Evolutionary conservation across 2,888 invertebrate genomes (phyloP), one percentile per base, ranked within the genome.

Genomic region (Conops quadrifasciatus): DNA sequence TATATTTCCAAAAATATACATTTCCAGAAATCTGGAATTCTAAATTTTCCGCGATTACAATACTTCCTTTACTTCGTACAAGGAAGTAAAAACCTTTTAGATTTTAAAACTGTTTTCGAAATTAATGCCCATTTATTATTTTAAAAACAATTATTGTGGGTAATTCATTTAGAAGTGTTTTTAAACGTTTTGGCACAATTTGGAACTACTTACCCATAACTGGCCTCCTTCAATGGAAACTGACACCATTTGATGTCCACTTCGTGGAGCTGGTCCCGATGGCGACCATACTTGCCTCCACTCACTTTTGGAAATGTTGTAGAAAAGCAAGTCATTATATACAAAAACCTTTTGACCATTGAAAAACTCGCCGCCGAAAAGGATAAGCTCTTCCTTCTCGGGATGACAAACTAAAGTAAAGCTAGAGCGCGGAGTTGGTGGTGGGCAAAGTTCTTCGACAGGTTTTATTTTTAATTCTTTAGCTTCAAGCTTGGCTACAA

Each of bases 281-380:
- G 96, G 95, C 0, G 93, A 91, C 79, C 92, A 93, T 24, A 97
- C 83, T 51, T 91, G 87, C 26, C 89, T 89, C 97, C 97, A 97
- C 47, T 91, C 90, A 78, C 91, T 91, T 80, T 91, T 93, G 26
- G 88, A 87, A 9, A 94, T 91, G 81, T 94, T 95, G 83, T 93
- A 97, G 80, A 93, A 90, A 78, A 92, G 90, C 72, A 97, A 84
- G 77, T 97, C 96, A 82, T 94, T 95, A 85, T 94, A 96, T 43
- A 96, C 89, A 75, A 88, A 88, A n/a, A 94, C 94, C 87, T 92
- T 93, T 81, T 92, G 91, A 0, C 96, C 96, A 87, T 96, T 92
- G 81, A 92, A 94, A 81, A 92, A 95, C 87, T 97, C 97, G 59
- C 97, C 97, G 0, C 97, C 97, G 86, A 94, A 94, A 83, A 97